These are phyloP conservation scores for Heliothis peltigera DNA, from an alignment of 2,888 invertebrate genomes.

Conservation along the genomic window DNA sequence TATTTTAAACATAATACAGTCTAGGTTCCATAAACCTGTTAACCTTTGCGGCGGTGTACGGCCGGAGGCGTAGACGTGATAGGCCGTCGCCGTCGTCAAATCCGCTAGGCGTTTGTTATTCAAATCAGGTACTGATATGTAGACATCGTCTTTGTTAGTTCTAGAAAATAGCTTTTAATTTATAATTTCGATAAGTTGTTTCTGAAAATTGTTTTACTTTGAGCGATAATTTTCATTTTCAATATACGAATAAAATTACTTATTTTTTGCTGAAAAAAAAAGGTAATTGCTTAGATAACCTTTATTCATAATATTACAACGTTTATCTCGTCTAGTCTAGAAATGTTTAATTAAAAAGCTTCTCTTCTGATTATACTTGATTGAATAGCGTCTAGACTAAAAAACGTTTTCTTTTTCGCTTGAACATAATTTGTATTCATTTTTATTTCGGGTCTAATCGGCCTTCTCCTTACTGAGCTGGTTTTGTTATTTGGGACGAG, in stretches of 20 bases:
- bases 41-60: conserved; percentile 18
- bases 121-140: conserved; percentile 28
- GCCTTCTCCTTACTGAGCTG: not conserved
- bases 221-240: no score
- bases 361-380: not conserved
- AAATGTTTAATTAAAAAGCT: conserved; percentile 9
- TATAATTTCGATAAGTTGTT: not conserved
- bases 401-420: not conserved
- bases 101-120: conserved; percentile 32
- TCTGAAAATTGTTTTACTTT: not conserved
- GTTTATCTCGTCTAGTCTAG: not conserved
- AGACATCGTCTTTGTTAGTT: conserved; percentile 8
- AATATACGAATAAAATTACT: not conserved
- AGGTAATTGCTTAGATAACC: not conserved
- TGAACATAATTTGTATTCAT: not conserved
- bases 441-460: not conserved
- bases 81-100: conserved; percentile 3
- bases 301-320: conserved; percentile 5
- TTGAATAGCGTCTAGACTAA: not conserved
- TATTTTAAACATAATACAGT: conserved; percentile 21
- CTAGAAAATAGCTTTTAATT: not conserved
- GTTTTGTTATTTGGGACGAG: not conserved
- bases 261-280: not conserved
- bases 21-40: conserved; percentile 8
- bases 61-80: conserved; percentile 15